These are phyloP conservation scores for Coelopa frigida DNA, from an alignment of 1,140 invertebrate species.

Conservation along the genomic window DNA sequence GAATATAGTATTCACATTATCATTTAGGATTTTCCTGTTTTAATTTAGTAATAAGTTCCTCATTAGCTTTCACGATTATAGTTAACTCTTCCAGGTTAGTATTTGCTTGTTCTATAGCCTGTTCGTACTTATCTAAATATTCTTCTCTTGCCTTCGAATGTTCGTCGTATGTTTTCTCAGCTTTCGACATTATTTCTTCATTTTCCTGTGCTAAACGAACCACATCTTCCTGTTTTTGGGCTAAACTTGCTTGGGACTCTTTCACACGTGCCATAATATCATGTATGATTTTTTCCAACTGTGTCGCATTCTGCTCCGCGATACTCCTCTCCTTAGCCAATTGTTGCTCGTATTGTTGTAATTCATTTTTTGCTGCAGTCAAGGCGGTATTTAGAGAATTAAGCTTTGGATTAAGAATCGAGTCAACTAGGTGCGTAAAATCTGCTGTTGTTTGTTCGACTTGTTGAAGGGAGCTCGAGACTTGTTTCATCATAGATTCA, in stretches of 20 bases:
- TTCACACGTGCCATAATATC: not conserved
- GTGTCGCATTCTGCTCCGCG: not conserved
- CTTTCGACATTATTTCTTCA: conserved; percentile 16
- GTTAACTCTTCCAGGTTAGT: conserved; percentile 7
- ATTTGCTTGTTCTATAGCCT: conserved; percentile 8
- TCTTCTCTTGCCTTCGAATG: conserved; percentile 8
- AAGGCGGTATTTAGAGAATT: too few relatives aligned
- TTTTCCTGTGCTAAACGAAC: conserved; percentile 1
- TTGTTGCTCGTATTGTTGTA: not conserved
- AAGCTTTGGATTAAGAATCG: too few relatives aligned
- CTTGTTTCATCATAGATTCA: conserved; percentile 4
- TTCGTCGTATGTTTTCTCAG: conserved; percentile 19
- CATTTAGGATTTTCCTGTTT: conserved; percentile 1
- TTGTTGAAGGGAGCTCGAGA: conserved; percentile 14
- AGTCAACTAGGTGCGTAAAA: too few relatives aligned
- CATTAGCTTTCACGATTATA: not conserved
- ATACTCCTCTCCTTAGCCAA: not conserved
- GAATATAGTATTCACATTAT: conserved; percentile 2
- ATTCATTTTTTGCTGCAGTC: not conserved
- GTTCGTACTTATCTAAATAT: conserved; percentile 14
- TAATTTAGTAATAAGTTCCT: not conserved
- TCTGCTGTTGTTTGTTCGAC: not conserved
- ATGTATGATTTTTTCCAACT: not conserved
- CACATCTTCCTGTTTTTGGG: not conserved
- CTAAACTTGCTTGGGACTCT: not conserved